These are phyloP conservation scores for Caerostris extrusa DNA, from an alignment of 1,140 invertebrate species.

Conservation along the genomic window DNA sequence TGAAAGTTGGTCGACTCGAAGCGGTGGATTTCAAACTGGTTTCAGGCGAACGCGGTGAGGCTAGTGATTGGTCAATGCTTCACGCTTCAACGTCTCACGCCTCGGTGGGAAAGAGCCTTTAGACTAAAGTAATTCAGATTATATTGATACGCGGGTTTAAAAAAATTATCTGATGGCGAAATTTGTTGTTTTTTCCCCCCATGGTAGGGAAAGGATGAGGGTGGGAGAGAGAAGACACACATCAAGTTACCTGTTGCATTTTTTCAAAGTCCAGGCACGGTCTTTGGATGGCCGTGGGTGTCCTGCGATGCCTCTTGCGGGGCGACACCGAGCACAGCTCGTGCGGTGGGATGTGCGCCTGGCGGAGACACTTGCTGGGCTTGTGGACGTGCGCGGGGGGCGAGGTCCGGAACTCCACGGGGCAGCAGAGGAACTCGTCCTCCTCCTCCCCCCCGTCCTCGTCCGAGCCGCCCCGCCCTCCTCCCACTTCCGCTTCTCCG, in stretches of 20 bases:
- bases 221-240: not conserved
- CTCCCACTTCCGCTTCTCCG: constrained; percentile 85
- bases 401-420: constrained; percentile 93
- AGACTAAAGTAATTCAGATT: too few species aligned
- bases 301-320: constrained; percentile 80
- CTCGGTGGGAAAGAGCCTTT: too few species aligned
- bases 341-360: constrained; percentile 79
- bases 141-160: too few species aligned
- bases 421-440: constrained; percentile 86
- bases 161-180: not conserved
- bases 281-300: constrained; percentile 85
- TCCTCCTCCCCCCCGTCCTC: constrained; percentile 84
- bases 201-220: not conserved
- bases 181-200: not conserved
- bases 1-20: too few species aligned
- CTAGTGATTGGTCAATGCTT: too few species aligned
- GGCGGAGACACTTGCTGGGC: constrained; percentile 82
- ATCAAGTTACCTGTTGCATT: constrained; percentile 91
- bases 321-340: constrained; percentile 81
- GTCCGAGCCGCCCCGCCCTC: constrained; percentile 60
- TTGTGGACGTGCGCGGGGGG: constrained; percentile 93
- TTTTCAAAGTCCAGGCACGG: constrained; percentile 97
- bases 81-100: too few species aligned
- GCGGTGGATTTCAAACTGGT: too few species aligned
- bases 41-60: too few species aligned